Evolutionary conservation across 2,888 invertebrate species (phyloP), one percentile per base, ranked within the genome.

Genomic region (Morpho deidamia): DNA sequence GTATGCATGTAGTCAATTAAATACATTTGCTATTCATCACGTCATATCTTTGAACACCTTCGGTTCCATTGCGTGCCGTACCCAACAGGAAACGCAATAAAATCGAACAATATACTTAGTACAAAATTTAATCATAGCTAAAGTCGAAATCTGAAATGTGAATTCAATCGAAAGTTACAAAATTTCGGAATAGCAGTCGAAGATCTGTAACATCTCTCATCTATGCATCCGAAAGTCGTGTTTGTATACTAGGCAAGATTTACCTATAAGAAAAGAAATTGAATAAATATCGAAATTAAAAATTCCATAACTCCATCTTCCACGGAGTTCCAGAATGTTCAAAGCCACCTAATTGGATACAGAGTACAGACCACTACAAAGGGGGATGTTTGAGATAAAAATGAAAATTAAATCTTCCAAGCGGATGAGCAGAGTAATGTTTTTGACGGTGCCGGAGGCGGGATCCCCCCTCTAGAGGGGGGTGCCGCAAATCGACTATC

Each of bases 361-460:
- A 78, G 83, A 82, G 75, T 81, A 82, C 75, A 78, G 79, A 85
- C 88, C 88, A 80, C 88, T 87, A 88, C 90, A 89, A 90, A 90
- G 87, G 81, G 83, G 87, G 83, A 86, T 88, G 88, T 88, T 89
- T 87, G 83, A 89, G 89, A 90, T 90, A 90, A 90, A 90, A 90
- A 90, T 90, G 90, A 90, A 90, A 90, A 90, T 90, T 89, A 90
- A 90, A 89, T 90, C 90, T 90, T 90, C 90, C 90, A 77, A 74
- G 72, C 80, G 90, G 88, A 88, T 86, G 86, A 75, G 81, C 85
- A 84, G 82, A 85, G 87, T 88, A 88, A 89, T 89, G 90, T 89
- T 89, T 88, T 85, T 88, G 90, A 88, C 89, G 89, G 86, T 83
- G 77, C 75, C 76, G 77, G 75, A 76, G 83, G 77, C 81, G 73